Conservation (phyloP, 2,113 vertebrate genomes). For the Holacanthus passer region DNA sequence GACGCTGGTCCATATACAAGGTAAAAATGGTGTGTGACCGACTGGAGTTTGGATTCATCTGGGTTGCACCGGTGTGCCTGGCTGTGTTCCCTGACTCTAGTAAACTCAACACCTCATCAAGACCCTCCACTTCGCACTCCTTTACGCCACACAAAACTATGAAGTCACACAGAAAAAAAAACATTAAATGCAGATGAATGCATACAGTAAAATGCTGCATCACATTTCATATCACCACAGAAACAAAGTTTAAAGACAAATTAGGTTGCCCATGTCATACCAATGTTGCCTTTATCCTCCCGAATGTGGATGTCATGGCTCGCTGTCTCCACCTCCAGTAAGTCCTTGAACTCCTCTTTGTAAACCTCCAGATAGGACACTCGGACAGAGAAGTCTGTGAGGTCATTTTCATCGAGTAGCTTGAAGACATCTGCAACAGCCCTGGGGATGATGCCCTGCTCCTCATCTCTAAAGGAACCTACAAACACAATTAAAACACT, state of each 20-base stretch:
- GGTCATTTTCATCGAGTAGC: slow-evolving; percentile 95
- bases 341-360: slow-evolving; percentile 96
- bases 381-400: slow-evolving; percentile 91
- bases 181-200: slow-evolving; percentile 7
- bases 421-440: slow-evolving; percentile 96
- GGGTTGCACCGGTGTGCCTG: slow-evolving; percentile 94
- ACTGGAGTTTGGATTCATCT: slow-evolving; percentile 94
- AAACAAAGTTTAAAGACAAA: neutral
- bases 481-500: slow-evolving; percentile 33
- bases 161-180: slow-evolving; percentile 47
- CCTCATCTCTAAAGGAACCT: slow-evolving; percentile 94
- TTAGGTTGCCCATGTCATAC: slow-evolving; percentile 77
- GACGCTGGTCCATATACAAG: slow-evolving; percentile 94
- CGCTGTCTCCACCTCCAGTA: slow-evolving; percentile 94
- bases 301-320: slow-evolving; percentile 96
- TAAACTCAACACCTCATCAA: slow-evolving; percentile 96
- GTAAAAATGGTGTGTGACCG: slow-evolving; percentile 97
- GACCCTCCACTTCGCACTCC: slow-evolving; percentile 94
- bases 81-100: slow-evolving; percentile 95
- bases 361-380: slow-evolving; percentile 98
- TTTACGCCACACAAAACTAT: slow-evolving; percentile 94
- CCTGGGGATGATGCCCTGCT: slow-evolving; percentile 95
- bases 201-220: neutral
- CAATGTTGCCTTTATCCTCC: slow-evolving; percentile 96
- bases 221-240: neutral